Conservation (phyloP, 2,888 invertebrate genomes). For the Suillia variegata region DNA sequence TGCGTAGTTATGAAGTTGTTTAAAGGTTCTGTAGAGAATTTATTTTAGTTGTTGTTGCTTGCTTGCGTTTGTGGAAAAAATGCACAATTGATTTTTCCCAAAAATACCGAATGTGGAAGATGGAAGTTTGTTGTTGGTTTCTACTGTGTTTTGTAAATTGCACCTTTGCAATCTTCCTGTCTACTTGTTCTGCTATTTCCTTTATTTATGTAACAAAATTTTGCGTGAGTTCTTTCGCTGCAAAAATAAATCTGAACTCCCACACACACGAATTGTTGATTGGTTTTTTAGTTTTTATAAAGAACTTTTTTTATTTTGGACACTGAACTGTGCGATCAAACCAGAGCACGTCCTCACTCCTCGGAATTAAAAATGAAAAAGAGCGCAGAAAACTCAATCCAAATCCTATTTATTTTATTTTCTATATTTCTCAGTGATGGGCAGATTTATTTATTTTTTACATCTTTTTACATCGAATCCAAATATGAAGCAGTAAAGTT, state of each 20-base stretch:
- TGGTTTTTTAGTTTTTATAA: constrained; percentile 24
- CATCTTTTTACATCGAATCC: no score
- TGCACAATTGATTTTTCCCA: constrained; percentile 38
- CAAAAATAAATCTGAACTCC: constrained; percentile 13
- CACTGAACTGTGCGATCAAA: constrained; percentile 29
- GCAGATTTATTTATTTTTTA: no score
- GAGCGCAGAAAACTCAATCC: no score
- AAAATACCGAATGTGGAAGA: constrained; percentile 1
- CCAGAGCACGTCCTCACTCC: constrained; percentile 43
- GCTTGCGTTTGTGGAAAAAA: no score
- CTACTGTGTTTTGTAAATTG: not conserved
- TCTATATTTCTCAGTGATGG: no score
- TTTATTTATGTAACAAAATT: constrained; percentile 41
- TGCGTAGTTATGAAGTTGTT: constrained; percentile 16
- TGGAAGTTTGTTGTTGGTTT: not conserved
- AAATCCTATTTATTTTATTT: no score
- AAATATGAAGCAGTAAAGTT: no score
- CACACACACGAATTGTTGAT: constrained; percentile 21
- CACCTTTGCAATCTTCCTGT: not conserved
- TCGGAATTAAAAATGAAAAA: constrained; percentile 47
- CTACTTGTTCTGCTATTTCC: not conserved
- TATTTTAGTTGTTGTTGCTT: constrained; percentile 36
- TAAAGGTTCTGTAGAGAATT: constrained; percentile 27
- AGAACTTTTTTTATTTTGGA: constrained; percentile 26
- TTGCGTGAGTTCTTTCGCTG: constrained; percentile 24